phyloP scores from a whole-genome alignment of 2,888 invertebrate species.

The Perithous albicinctus region DNA sequence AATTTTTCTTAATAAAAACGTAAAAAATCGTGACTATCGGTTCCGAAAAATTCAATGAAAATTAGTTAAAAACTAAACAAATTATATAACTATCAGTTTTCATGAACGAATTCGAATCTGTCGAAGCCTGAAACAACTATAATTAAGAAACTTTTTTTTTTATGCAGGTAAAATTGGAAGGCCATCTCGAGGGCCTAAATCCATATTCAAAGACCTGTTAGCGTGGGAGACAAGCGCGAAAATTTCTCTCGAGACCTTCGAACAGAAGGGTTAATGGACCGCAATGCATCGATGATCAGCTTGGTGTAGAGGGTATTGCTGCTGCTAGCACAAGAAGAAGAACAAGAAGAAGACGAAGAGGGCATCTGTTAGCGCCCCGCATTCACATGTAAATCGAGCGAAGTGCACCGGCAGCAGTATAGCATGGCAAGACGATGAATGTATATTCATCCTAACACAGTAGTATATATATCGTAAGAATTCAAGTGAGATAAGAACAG shows the following conservation, averaged over 20 bases:
- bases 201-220: slow-evolving; percentile 59
- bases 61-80: no score
- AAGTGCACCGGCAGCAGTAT: slow-evolving; percentile 61
- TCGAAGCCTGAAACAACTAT: not conserved
- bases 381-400: slow-evolving; percentile 82
- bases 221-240: slow-evolving; percentile 63
- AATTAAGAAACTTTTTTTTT: not conserved
- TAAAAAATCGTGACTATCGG: no score
- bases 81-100: no score
- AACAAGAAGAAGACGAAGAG: slow-evolving; percentile 60
- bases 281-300: slow-evolving; percentile 54
- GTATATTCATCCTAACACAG: slow-evolving; percentile 59
- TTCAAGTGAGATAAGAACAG: slow-evolving; percentile 23
- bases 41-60: no score
- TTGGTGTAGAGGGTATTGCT: slow-evolving; percentile 20
- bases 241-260: slow-evolving; percentile 61
- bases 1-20: no score
- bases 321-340: slow-evolving; percentile 56
- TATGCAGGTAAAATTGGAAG: not conserved
- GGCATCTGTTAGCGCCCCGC: slow-evolving; percentile 81
- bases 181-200: slow-evolving; percentile 9
- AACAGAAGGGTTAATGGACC: slow-evolving; percentile 65
- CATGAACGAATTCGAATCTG: no score
- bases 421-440: slow-evolving; percentile 62
- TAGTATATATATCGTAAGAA: slow-evolving; percentile 40